Evolutionary conservation across 2,888 invertebrate species (phyloP).

Genomic region (Tuberolachnus salignus): DNA sequence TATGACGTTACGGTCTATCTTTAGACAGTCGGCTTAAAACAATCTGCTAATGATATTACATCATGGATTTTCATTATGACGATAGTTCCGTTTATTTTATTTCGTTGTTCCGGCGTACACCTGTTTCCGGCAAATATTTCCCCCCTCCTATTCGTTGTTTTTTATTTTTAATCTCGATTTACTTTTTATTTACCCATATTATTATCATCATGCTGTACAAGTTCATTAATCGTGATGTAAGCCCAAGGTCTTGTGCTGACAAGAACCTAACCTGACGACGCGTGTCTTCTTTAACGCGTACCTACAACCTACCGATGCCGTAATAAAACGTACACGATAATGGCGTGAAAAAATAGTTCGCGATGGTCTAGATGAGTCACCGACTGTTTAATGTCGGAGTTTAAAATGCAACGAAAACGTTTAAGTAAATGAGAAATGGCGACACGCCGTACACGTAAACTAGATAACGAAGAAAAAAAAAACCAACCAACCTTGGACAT

Average conservation of each 20-base stretch:
- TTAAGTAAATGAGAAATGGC: slow-evolving; percentile 8
- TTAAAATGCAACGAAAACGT: slow-evolving; percentile 9
- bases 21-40: not conserved
- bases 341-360: too few species aligned
- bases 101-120: not conserved
- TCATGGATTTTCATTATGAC: not conserved
- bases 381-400: not conserved
- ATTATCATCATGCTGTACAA: too few species aligned
- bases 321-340: not conserved
- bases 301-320: not conserved
- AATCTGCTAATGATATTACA: not conserved
- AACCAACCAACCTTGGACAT: slow-evolving; percentile 25
- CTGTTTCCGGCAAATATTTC: not conserved
- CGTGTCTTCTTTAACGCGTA: not conserved
- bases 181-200: too few species aligned
- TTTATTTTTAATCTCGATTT: too few species aligned
- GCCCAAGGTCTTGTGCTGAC: not conserved
- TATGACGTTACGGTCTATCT: not conserved
- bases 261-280: not conserved
- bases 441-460: not conserved
- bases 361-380: not conserved
- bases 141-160: too few species aligned
- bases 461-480: slow-evolving; percentile 5
- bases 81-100: not conserved
- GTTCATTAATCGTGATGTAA: not conserved